Evolutionary conservation across 1,140 invertebrate genomes (phyloP).

Genomic region (Metaphire vulgaris): DNA sequence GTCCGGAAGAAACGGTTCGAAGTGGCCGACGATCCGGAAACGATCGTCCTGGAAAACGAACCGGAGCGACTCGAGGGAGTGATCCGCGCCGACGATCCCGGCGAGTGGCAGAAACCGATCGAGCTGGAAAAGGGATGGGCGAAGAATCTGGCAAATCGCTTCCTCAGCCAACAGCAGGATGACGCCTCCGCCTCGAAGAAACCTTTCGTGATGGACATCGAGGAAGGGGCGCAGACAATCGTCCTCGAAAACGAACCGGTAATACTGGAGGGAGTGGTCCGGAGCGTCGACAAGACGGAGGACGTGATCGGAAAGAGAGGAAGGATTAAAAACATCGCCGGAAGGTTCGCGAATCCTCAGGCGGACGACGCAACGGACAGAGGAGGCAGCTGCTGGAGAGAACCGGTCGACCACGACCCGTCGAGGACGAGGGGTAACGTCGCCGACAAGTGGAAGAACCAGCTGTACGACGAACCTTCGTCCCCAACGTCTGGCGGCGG

Average conservation of each 20-base stretch:
- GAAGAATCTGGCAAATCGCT: slow-evolving; percentile 12
- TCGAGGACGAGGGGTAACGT: slow-evolving; percentile 1
- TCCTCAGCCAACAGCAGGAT: not conserved
- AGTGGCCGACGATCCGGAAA: not conserved
- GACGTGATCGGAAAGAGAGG: slow-evolving; percentile 21
- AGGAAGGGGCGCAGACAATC: slow-evolving; percentile 13
- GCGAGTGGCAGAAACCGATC: slow-evolving; percentile 19
- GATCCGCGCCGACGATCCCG: slow-evolving; percentile 5
- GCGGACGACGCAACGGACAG: not conserved
- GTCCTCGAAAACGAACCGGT: slow-evolving; percentile 17
- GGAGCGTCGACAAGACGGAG: slow-evolving; percentile 22
- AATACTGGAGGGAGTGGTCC: slow-evolving; percentile 15
- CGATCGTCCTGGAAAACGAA: slow-evolving; percentile 15
- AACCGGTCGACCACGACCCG: slow-evolving; percentile 6
- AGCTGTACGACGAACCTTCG: not conserved
- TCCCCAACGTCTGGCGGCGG: not conserved
- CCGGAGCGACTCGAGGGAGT: slow-evolving; percentile 16
- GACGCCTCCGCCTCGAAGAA: slow-evolving; percentile 5
- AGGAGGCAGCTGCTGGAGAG: not conserved
- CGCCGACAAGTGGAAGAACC: slow-evolving; percentile 14
- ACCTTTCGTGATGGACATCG: slow-evolving; percentile 15
- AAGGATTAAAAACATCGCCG: slow-evolving; percentile 16
- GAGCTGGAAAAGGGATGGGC: slow-evolving; percentile 11
- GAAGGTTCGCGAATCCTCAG: slow-evolving; percentile 4
- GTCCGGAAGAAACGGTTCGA: not conserved